Evolutionary conservation across 2,113 vertebrate genomes (phyloP), one percentile per base, ranked within the genome.

Genomic region (Sminthopsis crassicaudata): DNA sequence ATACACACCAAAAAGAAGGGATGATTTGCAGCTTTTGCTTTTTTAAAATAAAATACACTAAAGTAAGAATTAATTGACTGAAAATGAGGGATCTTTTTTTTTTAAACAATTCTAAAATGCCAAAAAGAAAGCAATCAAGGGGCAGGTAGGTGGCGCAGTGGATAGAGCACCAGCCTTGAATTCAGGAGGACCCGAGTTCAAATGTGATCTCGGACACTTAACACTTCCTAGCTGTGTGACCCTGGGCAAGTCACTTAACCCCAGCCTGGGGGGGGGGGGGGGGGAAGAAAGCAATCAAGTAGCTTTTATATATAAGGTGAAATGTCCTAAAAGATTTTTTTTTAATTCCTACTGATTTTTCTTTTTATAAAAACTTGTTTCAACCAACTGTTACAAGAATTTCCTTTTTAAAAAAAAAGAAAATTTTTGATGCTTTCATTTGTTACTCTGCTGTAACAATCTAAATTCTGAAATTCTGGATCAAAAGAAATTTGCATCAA

Each of bases 111-210:
- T 57, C 57, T 24, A 92, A 54, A 93, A 54, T 8, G 90, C 12
- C 46, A 91, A 95, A 36, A 91, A 52, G 46, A 92, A 92, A 16
- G 90, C 52, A 92, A 91, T 92, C 42, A 91, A 94, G 27, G n/a
- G n/a, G n/a, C n/a, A n/a, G n/a, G n/a, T n/a, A n/a, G n/a, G n/a
- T n/a, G n/a, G n/a, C n/a, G n/a, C n/a, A n/a, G n/a, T n/a, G n/a
- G n/a, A n/a, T n/a, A n/a, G n/a, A n/a, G n/a, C n/a, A n/a, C n/a
- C n/a, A n/a, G n/a, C n/a, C n/a, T n/a, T n/a, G n/a, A n/a, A n/a
- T n/a, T n/a, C n/a, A n/a, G n/a, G n/a, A n/a, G n/a, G n/a, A n/a
- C n/a, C n/a, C n/a, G n/a, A n/a, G n/a, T n/a, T n/a, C n/a, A n/a
- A n/a, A n/a, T n/a, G n/a, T n/a, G n/a, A n/a, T n/a, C n/a, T n/a